Percentiles rank a stretch among this genome's conserved stretches.
These are phyloP conservation scores for Ophioderma brevispina DNA, from an alignment of 35 echinoderm and acorn worm genomes.

Conservation along the genomic window DNA sequence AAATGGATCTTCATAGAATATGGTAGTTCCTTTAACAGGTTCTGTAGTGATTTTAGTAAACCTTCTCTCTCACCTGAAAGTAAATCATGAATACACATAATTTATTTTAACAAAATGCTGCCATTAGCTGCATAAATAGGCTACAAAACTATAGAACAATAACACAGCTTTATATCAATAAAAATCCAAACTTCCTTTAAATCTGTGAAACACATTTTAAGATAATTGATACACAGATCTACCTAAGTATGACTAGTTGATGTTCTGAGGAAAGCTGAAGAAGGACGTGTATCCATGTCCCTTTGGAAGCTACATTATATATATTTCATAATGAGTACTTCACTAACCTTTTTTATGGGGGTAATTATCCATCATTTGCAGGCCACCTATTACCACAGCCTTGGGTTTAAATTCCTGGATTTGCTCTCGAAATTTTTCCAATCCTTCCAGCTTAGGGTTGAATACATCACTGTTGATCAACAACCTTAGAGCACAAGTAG, in stretches of 20 bases:
- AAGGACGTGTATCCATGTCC: too few relatives aligned
- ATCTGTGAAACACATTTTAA: too few relatives aligned
- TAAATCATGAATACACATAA: neutral
- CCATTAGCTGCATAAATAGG: too few relatives aligned
- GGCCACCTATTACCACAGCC: slow-evolving; percentile 90
- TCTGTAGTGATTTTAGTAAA: slow-evolving; percentile 32
- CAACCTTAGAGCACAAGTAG: slow-evolving; percentile 35
- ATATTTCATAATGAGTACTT: too few relatives aligned
- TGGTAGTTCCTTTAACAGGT: slow-evolving; percentile 57
- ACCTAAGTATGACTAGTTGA: too few relatives aligned
- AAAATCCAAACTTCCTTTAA: too few relatives aligned
- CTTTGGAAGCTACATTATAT: too few relatives aligned
- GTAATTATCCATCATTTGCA: slow-evolving; percentile 99
- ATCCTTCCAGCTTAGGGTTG: slow-evolving; percentile 75
- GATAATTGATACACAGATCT: too few relatives aligned
- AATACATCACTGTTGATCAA: slow-evolving; percentile 85
- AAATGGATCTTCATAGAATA: slow-evolving; percentile 67
- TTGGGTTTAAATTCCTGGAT: slow-evolving; percentile 71
- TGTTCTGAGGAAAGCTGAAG: too few relatives aligned
- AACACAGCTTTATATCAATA: too few relatives aligned
- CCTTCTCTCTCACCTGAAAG: slow-evolving; percentile 59
- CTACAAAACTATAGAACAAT: too few relatives aligned
- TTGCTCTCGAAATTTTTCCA: slow-evolving; percentile 71
- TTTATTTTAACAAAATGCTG: too few relatives aligned
- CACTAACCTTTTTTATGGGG: slow-evolving; percentile 48